Percentiles rank a stretch among this genome's conserved stretches.
Conservation (phyloP, 1,140 invertebrate species). For the Saccostrea echinata region DNA sequence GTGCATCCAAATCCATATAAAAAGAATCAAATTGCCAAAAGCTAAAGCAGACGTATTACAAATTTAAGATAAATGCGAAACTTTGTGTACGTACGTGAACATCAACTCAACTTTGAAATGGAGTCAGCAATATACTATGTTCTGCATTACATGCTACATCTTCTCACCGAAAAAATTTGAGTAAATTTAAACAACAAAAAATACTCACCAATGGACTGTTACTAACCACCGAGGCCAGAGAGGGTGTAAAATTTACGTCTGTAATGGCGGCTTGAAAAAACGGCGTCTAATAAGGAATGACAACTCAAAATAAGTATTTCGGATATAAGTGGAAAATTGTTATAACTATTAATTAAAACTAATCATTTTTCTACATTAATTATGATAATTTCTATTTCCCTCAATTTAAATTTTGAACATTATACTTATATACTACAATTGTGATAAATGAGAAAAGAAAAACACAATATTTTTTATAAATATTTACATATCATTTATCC, state of each 20-base stretch:
- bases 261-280: slow-evolving; percentile 22
- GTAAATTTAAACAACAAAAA: background rate
- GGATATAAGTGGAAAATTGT: background rate
- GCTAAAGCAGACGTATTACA: no score
- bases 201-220: background rate
- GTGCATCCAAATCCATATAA: no score
- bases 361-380: background rate
- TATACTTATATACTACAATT: no score
- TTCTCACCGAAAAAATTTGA: background rate
- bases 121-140: background rate
- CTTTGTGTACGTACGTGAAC: slow-evolving; percentile 2
- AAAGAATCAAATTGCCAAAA: no score
- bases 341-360: background rate
- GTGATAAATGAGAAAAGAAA: no score
- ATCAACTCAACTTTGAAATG: slow-evolving; percentile 20
- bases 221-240: background rate
- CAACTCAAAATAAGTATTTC: background rate
- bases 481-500: background rate
- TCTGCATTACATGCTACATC: background rate
- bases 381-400: background rate
- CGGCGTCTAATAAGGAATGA: background rate
- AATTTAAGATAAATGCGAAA: slow-evolving; percentile 19
- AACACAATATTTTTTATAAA: background rate
- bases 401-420: background rate
- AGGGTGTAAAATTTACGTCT: background rate